These are phyloP conservation scores for Chironex yamaguchii DNA, from an alignment of 30 jellyfish, hydroid and myxozoan genomes.

Conservation along the genomic window DNA sequence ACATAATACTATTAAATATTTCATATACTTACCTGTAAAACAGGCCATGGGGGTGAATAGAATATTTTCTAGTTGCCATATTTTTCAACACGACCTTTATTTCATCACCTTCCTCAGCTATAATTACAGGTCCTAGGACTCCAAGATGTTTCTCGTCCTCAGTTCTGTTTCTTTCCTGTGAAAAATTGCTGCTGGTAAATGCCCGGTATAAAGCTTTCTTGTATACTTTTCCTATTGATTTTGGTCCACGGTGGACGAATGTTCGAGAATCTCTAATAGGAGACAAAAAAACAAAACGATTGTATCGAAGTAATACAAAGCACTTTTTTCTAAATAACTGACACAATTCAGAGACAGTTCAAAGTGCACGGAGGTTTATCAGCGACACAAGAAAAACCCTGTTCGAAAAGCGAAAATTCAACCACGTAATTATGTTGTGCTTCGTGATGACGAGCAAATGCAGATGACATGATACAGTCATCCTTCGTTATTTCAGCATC, in stretches of 20 bases:
- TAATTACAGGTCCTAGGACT: slow-evolving; percentile 64
- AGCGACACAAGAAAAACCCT: too few species aligned
- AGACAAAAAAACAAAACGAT: background rate
- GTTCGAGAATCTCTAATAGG: slow-evolving; percentile 16
- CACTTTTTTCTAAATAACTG: too few species aligned
- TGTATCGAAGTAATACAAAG: too few species aligned
- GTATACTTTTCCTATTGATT: slow-evolving; percentile 75
- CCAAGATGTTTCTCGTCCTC: slow-evolving; percentile 62
- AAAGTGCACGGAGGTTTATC: too few species aligned
- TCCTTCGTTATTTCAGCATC: too few species aligned
- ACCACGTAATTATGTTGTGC: too few species aligned
- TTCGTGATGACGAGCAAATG: too few species aligned
- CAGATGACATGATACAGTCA: too few species aligned
- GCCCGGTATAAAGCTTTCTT: slow-evolving; percentile 79
- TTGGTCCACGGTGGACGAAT: slow-evolving; percentile 51
- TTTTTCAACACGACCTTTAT: slow-evolving; percentile 58
- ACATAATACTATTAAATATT: too few species aligned
- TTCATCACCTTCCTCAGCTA: slow-evolving; percentile 80
- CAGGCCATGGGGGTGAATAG: slow-evolving; percentile 76
- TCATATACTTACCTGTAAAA: slow-evolving; percentile 70
- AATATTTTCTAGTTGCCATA: slow-evolving; percentile 68
- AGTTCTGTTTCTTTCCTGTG: slow-evolving; percentile 20
- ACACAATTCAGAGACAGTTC: too few species aligned
- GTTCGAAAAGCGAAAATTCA: too few species aligned
- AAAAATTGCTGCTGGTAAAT: slow-evolving; percentile 55